phyloP scores from a whole-genome alignment of 1,140 invertebrate species.

The Paraescarpia echinospica region DNA sequence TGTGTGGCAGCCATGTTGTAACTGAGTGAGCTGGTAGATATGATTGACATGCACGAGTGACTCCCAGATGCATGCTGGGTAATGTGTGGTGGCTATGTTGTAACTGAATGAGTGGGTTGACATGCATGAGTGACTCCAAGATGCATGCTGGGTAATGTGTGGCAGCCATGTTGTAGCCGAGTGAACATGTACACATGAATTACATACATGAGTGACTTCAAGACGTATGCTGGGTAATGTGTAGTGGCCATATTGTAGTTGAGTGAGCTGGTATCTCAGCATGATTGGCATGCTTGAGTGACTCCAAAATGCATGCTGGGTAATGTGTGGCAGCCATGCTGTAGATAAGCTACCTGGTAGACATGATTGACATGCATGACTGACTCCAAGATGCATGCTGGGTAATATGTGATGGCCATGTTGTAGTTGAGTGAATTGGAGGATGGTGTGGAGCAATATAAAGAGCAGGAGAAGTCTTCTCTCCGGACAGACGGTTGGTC shows the following conservation, averaged over 20 bases:
- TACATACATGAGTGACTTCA: too few relatives aligned
- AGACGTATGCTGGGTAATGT: too few relatives aligned
- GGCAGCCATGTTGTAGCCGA: too few relatives aligned
- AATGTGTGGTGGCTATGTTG: too few relatives aligned
- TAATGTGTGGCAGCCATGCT: too few relatives aligned
- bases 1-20: too few relatives aligned
- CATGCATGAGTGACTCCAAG: background rate
- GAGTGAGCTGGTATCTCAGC: background rate
- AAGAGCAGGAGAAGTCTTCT: background rate
- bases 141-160: background rate
- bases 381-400: background rate
- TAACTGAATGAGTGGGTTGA: background rate
- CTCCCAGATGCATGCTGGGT: too few relatives aligned
- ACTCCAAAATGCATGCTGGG: background rate
- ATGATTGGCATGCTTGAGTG: background rate
- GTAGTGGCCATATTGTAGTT: background rate
- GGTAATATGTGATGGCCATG: background rate
- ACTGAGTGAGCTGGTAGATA: too few relatives aligned
- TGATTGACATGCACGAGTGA: too few relatives aligned
- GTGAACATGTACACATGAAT: too few relatives aligned
- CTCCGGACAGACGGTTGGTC: background rate
- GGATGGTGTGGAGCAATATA: background rate
- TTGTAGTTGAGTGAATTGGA: background rate
- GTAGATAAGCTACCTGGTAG: too few relatives aligned
- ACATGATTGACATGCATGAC: too few relatives aligned